A percentile compares a stretch with the other conserved stretches of the same genome.
Evolutionary conservation across 2,113 vertebrate species (phyloP).

Genomic region (Nothobranchius kuhntae): DNA sequence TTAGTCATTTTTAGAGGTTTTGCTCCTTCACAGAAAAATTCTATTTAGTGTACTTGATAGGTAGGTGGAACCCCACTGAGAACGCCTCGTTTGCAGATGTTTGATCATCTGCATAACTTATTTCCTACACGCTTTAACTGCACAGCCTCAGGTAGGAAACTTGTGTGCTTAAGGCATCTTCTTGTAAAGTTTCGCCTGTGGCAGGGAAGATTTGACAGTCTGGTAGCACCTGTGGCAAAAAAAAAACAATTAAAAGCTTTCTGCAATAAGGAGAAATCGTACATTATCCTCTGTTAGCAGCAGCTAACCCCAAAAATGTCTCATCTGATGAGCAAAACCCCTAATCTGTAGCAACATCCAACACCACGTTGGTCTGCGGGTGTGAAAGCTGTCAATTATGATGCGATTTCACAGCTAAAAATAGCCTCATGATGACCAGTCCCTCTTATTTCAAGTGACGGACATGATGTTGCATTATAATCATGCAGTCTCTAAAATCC

Average conservation of each 20-base stretch:
- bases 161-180: conserved; percentile 25
- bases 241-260: conserved; percentile 17
- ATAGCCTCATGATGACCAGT: conserved; percentile 16
- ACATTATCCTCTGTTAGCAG: not conserved
- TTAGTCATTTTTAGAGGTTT: not conserved
- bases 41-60: not conserved
- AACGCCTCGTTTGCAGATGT: conserved; percentile 10
- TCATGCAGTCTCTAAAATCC: conserved; percentile 20
- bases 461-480: conserved; percentile 45
- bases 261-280: not conserved
- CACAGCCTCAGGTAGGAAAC: conserved; percentile 31
- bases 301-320: not conserved
- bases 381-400: conserved; percentile 27
- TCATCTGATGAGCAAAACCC: conserved; percentile 10
- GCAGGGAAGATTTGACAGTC: conserved; percentile 25
- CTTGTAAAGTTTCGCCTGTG: conserved; percentile 34
- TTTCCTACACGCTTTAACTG: conserved; percentile 21
- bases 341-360: conserved; percentile 21
- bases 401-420: conserved; percentile 37
- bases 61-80: conserved; percentile 11
- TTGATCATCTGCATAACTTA: conserved; percentile 10
- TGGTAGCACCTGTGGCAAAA: conserved; percentile 29
- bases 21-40: not conserved
- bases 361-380: not conserved
- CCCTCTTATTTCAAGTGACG: conserved; percentile 26